Base-by-base conservation (phyloP, 1,140 invertebrate genomes). In the Protaetia brevitarsis region DNA sequence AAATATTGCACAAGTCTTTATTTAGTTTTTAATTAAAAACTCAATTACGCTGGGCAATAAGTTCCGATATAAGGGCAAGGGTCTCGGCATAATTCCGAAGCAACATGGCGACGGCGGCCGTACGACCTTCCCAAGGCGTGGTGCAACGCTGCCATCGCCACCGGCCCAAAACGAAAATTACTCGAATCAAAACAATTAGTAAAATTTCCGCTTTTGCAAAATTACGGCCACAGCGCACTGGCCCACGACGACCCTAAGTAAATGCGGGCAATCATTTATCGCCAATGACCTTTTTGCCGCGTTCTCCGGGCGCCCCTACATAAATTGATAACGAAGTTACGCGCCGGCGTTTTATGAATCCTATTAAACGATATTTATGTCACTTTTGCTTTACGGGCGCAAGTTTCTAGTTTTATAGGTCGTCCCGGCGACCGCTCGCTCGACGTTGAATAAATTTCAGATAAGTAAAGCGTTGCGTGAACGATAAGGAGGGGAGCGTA, bases 311-410 rank as follows among this genome's bases (percentile, higher is more conserved):
- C 41, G 41, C 26, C 21, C 41, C 41, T 16, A 16, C 41, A 51
- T 51, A 51, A 51, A 51, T 51, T 51, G 41, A 51, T 51, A 51
- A 51, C 41, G 19, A 51, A 51, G 41, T 51, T 51, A 51, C 41
- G 41, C 41, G 41, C 16, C 16, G 41, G 26, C 41, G 3, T 51
- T 51, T 51, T 51, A 51, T 51, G 41, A 51, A 51, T 51, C 41
- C 41, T 51, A 51, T 51, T 51, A 51, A 51, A 51, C 41, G 41
- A 51, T 51, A 51, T 51, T 51, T 51, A 51, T 51, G 41, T 51
- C 41, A 51, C 41, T 51, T 51, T 51, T 51, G 41, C 13, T 51
- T 51, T 51, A 19, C 13, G 1, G 31, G 41, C 19, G 41, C 19
- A 51, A 51, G 41, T 51, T 51, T 51, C 41, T 51, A 51, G 41